Evolutionary conservation across 1,140 invertebrate species (phyloP), one percentile per base, ranked within the genome.

Genomic region (Reticulitermes speratus): DNA sequence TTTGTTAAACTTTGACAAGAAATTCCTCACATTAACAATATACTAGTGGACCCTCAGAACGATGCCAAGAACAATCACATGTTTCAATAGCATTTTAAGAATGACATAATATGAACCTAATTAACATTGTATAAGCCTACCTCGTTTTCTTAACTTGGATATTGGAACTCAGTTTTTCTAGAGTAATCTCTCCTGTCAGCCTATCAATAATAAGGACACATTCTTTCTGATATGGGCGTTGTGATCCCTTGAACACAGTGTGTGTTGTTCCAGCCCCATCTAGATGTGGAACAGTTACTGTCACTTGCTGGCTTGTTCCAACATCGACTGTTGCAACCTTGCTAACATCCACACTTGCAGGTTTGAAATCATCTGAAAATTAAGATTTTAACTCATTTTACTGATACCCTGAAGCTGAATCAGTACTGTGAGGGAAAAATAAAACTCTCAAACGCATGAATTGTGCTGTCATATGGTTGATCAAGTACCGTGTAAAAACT

Each of bases 91-190:
- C 19, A 55, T 55, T 21, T 55, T 19, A 55, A 55, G 19, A 55
- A 55, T 55, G 0, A 55, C 52, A 21, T 16, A 19, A 16, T 19
- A 19, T 21, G 5, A 55, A 55, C 19, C 5, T 12, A 55, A 55
- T 55, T 55, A 55, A 5, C 19, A 55, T 55, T 55, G 8, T 38
- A 38, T 38, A 38, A 5, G 14, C 19, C 14, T 55, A 97, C 95
- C 97, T 95, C 23, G 97, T 99, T 91, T 98, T 98, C 91, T 99
- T 99, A 6, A 99, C 95, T 93, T 97, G 96, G 89, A 99, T 96
- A 92, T 97, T 98, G 88, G 95, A 95, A 69, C 95, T 95, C 83
- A 99, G 93, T 91, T 96, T 97, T 91, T 99, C 98, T 86, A 99
- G 91, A 30, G 96, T 98, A 88, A 99, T 96, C 92, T 98, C 97